Evolutionary conservation across 2,113 vertebrate species (phyloP).

Genomic region (Baryphthengus martii): DNA sequence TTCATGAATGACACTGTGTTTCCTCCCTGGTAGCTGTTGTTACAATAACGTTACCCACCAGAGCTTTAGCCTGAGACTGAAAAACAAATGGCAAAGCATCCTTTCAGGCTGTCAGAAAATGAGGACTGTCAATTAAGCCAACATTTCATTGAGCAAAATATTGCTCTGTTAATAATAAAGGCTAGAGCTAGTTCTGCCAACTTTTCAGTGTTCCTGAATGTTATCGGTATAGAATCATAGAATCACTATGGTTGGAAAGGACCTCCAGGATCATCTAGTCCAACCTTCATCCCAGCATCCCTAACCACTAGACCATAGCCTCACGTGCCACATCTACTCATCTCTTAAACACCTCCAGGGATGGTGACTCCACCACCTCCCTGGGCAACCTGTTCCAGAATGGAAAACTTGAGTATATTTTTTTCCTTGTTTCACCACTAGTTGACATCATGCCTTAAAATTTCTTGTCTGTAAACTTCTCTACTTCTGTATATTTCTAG

Average conservation of each 20-base stretch:
- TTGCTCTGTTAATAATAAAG: not conserved
- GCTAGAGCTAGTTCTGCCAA: not conserved
- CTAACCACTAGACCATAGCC: too few relatives aligned
- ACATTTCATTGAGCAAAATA: not conserved
- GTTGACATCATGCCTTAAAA: not conserved
- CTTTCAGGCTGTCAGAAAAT: not conserved
- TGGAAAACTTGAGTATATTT: not conserved
- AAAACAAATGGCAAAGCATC: not conserved
- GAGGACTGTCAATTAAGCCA: not conserved
- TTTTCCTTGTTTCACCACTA: not conserved
- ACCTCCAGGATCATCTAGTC: too few relatives aligned
- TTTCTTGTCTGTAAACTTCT: not conserved
- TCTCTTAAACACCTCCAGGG: too few relatives aligned
- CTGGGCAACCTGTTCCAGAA: too few relatives aligned
- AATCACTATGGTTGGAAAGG: too few relatives aligned
- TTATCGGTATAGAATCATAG: not conserved
- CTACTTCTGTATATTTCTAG: not conserved
- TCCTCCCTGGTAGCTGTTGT: not conserved
- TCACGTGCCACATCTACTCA: too few relatives aligned
- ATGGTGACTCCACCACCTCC: too few relatives aligned
- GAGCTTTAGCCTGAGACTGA: not conserved
- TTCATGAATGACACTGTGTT: not conserved
- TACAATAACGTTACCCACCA: not conserved
- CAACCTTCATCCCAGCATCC: too few relatives aligned
- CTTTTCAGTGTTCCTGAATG: not conserved